Conservation (phyloP, 2,113 vertebrate genomes). For the Notothenia coriiceps region DNA sequence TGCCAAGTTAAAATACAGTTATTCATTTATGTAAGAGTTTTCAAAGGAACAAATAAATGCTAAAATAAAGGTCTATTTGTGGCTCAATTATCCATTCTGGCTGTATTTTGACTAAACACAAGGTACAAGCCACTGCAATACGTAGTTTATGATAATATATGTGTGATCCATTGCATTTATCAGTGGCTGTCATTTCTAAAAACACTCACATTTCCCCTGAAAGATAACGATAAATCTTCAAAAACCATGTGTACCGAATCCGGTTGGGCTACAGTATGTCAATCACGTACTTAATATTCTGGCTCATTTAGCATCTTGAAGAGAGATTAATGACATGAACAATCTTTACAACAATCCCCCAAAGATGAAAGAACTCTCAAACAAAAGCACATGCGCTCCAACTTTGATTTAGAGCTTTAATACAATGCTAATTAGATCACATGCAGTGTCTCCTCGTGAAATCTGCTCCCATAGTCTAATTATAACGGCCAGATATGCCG, state of each 20-base stretch:
- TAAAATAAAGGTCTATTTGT: constrained; percentile 14
- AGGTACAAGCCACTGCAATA: neutral
- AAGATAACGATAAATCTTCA: constrained; percentile 54
- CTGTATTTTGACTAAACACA: constrained; percentile 7
- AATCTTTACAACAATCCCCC: constrained; percentile 79
- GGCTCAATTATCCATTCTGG: constrained; percentile 1
- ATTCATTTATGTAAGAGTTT: constrained; percentile 11
- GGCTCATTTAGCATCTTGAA: constrained; percentile 78
- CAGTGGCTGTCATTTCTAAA: constrained; percentile 4
- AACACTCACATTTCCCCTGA: constrained; percentile 13
- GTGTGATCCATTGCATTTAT: constrained; percentile 25
- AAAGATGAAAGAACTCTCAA: constrained; percentile 82
- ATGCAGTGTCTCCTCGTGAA: constrained; percentile 76
- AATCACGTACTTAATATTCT: constrained; percentile 77
- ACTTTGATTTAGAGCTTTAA: constrained; percentile 84
- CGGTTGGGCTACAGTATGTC: constrained; percentile 48
- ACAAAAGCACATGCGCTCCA: constrained; percentile 80
- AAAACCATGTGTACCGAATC: constrained; percentile 41
- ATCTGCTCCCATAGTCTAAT: constrained; percentile 79
- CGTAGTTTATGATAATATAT: constrained; percentile 21
- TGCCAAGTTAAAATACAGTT: constrained; percentile 9
- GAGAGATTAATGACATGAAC: constrained; percentile 81
- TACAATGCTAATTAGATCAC: constrained; percentile 85
- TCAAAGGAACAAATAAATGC: constrained; percentile 18
- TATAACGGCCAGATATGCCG: constrained; percentile 75